Evolutionary conservation across 2,797 vertebrate genomes (phyloP), one percentile per base, ranked within the genome.

Genomic region (Spinus olivaceus): DNA sequence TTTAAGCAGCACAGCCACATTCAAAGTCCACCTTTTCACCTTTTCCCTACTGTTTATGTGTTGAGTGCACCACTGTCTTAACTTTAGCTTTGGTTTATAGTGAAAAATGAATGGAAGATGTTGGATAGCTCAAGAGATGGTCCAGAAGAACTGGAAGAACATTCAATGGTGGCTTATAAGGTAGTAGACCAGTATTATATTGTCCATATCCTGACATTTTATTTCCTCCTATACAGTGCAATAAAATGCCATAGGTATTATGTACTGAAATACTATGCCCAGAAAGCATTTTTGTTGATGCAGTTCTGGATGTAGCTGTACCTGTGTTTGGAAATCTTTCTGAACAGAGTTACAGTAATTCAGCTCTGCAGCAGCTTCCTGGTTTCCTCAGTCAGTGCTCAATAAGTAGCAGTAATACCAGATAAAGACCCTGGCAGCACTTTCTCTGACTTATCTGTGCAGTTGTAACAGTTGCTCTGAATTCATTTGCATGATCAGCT

Each of bases 111-210:
- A 78, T 99, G 99, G 99, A 98, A 97, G 2, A 94, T 97, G 95
- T 80, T 99, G 93, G 97, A 96, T 83, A 98, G 97, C 95, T 87
- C 97, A 59, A 95, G 97, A 50, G 96, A 97, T 46, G 98, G 98
- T 65, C 99, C 99, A 65, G 98, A 98, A 78, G 98, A 98, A 88
- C 90, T 99, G 61, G 98, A 99, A 96, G 98, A 98, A 83, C 98
- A 99, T 92, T 98, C 98, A 70, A 98, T 99, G 98, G 98, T 99
- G 95, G 97, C 97, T 85, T 95, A 98, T 90, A 86, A 99, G 98
- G 99, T 99, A 92, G 6, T 17, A 81, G 27, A 81, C 11, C 5
- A 65, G 71, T 94, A 88, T 72, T 65, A 47, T 57, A 21, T 23
- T 91, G 37, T 57, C 37, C 7, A 5, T 28, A 72, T 70, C 33